Evolutionary conservation across 2,888 invertebrate species (phyloP).

Genomic region (Troides helena): DNA sequence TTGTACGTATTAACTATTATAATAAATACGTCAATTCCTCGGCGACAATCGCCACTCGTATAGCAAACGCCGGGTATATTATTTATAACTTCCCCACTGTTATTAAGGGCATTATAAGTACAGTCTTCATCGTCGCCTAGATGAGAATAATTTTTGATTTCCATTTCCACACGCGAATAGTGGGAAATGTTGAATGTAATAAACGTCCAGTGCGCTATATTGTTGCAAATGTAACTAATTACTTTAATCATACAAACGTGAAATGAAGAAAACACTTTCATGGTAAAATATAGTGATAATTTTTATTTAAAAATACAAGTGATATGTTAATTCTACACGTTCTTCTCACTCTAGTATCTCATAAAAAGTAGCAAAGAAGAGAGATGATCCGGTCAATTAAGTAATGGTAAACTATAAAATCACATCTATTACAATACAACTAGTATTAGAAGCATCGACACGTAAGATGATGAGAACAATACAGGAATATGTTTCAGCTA

Average conservation of each 20-base stretch:
- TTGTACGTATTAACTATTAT: constrained; percentile 25
- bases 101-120: constrained; percentile 24
- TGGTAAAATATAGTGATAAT: not conserved
- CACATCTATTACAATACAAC: too few species aligned
- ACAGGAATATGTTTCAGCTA: too few species aligned
- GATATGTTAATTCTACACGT: too few species aligned
- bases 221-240: not conserved
- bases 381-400: too few species aligned
- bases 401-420: too few species aligned
- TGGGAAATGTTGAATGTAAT: constrained; percentile 5
- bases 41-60: constrained; percentile 10
- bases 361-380: too few species aligned
- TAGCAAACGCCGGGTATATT: constrained; percentile 12
- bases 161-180: constrained; percentile 1
- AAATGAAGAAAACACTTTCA: not conserved
- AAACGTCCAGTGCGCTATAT: not conserved
- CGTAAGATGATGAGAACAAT: too few species aligned
- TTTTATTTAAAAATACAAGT: too few species aligned
- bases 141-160: constrained; percentile 15
- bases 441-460: too few species aligned
- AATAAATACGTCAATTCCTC: constrained; percentile 23
- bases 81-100: constrained; percentile 27
- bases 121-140: constrained; percentile 4
- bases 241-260: not conserved
- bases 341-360: too few species aligned